These are phyloP conservation scores for Phylloscopus whistleri DNA, from an alignment of 2,113 vertebrate genomes.

Conservation along the genomic window DNA sequence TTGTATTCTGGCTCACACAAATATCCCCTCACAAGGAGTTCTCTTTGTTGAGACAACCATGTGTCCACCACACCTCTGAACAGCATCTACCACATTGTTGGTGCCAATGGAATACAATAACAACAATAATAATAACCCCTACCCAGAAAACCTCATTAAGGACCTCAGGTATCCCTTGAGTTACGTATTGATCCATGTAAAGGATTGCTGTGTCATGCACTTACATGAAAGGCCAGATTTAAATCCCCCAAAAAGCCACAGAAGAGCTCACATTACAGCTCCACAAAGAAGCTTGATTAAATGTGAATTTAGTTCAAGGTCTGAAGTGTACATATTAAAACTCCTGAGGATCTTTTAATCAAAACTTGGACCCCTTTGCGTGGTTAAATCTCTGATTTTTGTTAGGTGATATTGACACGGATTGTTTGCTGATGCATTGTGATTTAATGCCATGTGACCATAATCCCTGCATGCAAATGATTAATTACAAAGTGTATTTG, in stretches of 20 bases:
- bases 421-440: conserved; percentile 15
- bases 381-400: neutral
- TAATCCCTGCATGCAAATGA: conserved; percentile 27
- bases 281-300: conserved; percentile 48
- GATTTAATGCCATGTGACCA: neutral
- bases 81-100: neutral
- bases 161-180: conserved; percentile 19
- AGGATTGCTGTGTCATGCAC: conserved; percentile 50
- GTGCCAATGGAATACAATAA: neutral
- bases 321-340: conserved; percentile 21
- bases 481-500: conserved; percentile 11
- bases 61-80: neutral
- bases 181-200: conserved; percentile 37
- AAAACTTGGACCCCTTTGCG: neutral
- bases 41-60: neutral
- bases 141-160: conserved; percentile 44
- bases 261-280: conserved; percentile 25
- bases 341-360: conserved; percentile 12
- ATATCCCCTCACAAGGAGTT: neutral
- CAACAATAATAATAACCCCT: conserved; percentile 6
- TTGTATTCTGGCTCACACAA: neutral
- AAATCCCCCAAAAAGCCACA: conserved; percentile 44
- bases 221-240: conserved; percentile 54
- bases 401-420: neutral
- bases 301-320: conserved; percentile 42